phyloP scores from a whole-genome alignment of 1,140 invertebrate genomes.

The Delia radicum region DNA sequence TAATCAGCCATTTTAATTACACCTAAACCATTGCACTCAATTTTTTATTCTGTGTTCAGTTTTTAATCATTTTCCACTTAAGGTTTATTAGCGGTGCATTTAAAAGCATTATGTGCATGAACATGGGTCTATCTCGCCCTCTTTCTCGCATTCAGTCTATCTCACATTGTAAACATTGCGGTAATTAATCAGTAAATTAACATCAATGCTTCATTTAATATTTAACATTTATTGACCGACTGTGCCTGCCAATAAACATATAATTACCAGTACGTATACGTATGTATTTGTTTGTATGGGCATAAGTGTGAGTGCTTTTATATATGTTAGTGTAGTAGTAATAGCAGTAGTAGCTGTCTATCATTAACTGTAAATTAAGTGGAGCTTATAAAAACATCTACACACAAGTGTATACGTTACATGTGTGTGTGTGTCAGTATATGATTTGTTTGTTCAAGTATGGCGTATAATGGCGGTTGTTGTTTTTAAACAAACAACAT shows the following conservation, averaged over 20 bases:
- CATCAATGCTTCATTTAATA: slow-evolving; percentile 57
- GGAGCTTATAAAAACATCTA: background rate
- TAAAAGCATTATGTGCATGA: background rate
- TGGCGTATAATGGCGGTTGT: slow-evolving; percentile 18
- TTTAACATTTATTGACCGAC: slow-evolving; percentile 47
- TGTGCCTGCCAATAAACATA: background rate
- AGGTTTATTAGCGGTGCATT: too few species aligned
- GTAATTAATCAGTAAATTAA: slow-evolving; percentile 56
- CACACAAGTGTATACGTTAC: background rate
- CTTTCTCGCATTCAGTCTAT: background rate
- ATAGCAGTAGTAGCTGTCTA: background rate
- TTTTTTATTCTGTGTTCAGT: background rate
- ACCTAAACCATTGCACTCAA: slow-evolving; percentile 26
- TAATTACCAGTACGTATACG: background rate
- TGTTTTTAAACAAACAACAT: slow-evolving; percentile 26
- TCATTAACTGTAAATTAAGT: background rate
- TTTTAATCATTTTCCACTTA: background rate
- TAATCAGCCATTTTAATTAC: slow-evolving; percentile 18
- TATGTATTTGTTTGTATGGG: background rate
- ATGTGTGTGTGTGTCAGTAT: background rate
- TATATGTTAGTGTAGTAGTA: background rate
- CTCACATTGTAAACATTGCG: slow-evolving; percentile 24
- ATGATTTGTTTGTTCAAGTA: background rate
- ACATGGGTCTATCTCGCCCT: background rate
- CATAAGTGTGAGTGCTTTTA: background rate